phyloP scores from a whole-genome alignment of 2,888 invertebrate species.

The Brenthis hecate region DNA sequence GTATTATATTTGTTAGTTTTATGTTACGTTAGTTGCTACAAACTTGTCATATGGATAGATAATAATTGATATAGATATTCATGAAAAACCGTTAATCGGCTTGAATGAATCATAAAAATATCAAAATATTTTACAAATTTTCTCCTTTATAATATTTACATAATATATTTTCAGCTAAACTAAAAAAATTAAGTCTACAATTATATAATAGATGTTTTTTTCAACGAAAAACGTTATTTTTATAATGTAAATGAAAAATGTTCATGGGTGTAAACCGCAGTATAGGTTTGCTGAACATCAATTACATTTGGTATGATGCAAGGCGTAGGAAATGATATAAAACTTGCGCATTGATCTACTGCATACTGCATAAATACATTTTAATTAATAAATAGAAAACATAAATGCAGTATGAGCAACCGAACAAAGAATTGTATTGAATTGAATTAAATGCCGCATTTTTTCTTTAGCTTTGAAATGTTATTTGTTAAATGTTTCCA shows the following conservation, averaged over 20 bases:
- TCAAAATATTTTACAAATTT: too few relatives aligned
- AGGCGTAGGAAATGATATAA: neutral
- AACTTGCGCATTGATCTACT: slow-evolving; percentile 16
- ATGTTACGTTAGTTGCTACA: too few relatives aligned
- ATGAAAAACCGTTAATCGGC: too few relatives aligned
- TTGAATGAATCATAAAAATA: too few relatives aligned
- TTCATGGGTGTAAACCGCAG: neutral
- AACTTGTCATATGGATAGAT: too few relatives aligned
- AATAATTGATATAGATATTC: too few relatives aligned
- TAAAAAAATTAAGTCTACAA: neutral
- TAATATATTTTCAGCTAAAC: neutral
- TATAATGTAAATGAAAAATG: too few relatives aligned
- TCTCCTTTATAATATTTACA: too few relatives aligned
- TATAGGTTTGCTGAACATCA: slow-evolving; percentile 1
- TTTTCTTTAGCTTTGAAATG: slow-evolving; percentile 3
- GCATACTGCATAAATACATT: slow-evolving; percentile 12
- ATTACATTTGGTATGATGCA: slow-evolving; percentile 4
- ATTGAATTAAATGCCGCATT: neutral
- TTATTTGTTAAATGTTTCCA: too few relatives aligned
- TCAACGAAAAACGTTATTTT: neutral
- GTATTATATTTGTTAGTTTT: too few relatives aligned
- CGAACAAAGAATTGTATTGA: neutral
- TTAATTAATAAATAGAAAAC: slow-evolving; percentile 8
- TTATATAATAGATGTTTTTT: neutral
- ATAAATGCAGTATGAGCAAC: neutral